These are phyloP conservation scores for Proisotoma minuta DNA, from an alignment of 2,888 invertebrate genomes.

Conservation along the genomic window DNA sequence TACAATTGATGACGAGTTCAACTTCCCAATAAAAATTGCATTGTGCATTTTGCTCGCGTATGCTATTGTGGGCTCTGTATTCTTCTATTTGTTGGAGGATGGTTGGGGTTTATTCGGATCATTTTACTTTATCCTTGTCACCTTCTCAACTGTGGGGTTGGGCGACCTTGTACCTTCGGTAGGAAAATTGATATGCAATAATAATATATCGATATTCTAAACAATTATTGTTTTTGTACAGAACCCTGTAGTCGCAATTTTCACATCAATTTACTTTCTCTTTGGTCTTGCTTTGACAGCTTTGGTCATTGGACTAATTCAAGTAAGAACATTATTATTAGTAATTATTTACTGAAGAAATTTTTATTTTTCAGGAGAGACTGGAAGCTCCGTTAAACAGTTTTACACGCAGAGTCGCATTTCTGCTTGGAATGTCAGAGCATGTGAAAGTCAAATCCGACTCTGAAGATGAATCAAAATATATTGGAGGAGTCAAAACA, in stretches of 20 bases:
- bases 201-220: not conserved
- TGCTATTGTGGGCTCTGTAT: conserved; percentile 77
- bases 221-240: conserved; percentile 52
- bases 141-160: conserved; percentile 95
- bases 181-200: no score
- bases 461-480: no score
- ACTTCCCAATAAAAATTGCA: conserved; percentile 85
- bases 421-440: conserved; percentile 35
- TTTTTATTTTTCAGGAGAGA: conserved; percentile 32
- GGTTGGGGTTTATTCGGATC: conserved; percentile 88
- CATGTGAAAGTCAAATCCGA: no score
- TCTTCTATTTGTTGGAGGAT: conserved; percentile 68
- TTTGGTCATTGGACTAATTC: conserved; percentile 95
- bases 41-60: conserved; percentile 76
- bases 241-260: conserved; percentile 83
- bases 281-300: conserved; percentile 92
- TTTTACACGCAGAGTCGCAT: conserved; percentile 31
- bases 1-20: conserved; percentile 87
- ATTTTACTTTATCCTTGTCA: conserved; percentile 95
- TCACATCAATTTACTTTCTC: conserved; percentile 85
- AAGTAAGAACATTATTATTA: conserved; percentile 54
- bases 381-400: conserved; percentile 34
- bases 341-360: no score
- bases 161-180: conserved; percentile 82
- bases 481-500: no score